These are phyloP conservation scores for Autographa gamma DNA, from an alignment of 2,888 invertebrate species.

Conservation along the genomic window DNA sequence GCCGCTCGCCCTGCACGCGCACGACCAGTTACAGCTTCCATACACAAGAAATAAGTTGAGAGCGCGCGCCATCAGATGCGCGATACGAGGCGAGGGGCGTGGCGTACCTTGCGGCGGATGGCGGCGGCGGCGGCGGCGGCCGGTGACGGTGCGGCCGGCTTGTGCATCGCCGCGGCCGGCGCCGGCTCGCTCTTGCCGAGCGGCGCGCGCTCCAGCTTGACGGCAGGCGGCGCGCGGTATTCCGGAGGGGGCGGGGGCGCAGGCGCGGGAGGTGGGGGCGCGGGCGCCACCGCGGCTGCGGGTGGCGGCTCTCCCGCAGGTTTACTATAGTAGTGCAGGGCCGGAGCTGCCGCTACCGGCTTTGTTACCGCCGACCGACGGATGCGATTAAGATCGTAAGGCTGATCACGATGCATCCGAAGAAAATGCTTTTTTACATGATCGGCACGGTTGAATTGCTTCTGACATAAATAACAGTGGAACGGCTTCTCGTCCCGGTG, in stretches of 20 bases:
- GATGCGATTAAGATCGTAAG: slow-evolving; percentile 95
- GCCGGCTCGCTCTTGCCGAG: slow-evolving; percentile 82
- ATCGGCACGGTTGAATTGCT: slow-evolving; percentile 97
- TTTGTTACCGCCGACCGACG: slow-evolving; percentile 90
- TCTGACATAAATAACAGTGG: slow-evolving; percentile 97
- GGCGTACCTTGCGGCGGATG: slow-evolving; percentile 65
- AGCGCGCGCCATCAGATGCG: neutral
- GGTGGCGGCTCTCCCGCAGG: slow-evolving; percentile 86
- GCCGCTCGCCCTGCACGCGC: slow-evolving; percentile 89
- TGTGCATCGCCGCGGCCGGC: slow-evolving; percentile 64
- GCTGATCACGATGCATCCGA: slow-evolving; percentile 96
- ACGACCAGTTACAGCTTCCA: neutral
- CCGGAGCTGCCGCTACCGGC: slow-evolving; percentile 70
- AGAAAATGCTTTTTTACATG: slow-evolving; percentile 98
- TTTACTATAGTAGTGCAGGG: slow-evolving; percentile 73
- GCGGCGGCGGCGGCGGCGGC: slow-evolving; percentile 45
- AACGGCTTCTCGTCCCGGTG: slow-evolving; percentile 98
- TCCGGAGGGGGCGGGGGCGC: slow-evolving; percentile 51
- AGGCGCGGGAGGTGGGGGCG: slow-evolving; percentile 58
- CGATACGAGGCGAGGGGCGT: slow-evolving; percentile 12
- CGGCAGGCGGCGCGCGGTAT: slow-evolving; percentile 62
- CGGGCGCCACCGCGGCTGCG: slow-evolving; percentile 67
- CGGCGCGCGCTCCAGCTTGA: slow-evolving; percentile 81
- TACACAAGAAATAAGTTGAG: neutral
- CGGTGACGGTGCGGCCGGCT: slow-evolving; percentile 53